Conservation (phyloP, 2,888 invertebrate genomes). For the Apotomis turbidana region DNA sequence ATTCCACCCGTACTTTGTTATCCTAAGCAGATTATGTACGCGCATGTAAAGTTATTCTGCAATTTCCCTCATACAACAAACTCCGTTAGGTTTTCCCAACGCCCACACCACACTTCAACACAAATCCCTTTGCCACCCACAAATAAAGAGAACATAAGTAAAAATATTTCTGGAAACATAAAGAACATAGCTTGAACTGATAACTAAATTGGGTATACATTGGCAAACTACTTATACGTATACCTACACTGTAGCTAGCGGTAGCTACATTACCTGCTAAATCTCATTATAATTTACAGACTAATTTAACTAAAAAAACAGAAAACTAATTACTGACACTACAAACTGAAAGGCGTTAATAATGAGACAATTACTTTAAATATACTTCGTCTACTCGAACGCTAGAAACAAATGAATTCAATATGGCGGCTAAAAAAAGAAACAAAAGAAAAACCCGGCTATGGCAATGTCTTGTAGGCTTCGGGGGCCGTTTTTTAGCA, state of each 20-base stretch:
- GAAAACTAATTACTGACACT: slow-evolving; percentile 34
- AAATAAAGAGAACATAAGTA: too few relatives aligned
- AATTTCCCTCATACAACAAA: neutral
- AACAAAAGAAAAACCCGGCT: slow-evolving; percentile 61
- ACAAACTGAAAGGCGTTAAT: slow-evolving; percentile 25
- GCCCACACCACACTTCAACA: too few relatives aligned
- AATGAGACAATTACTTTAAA: slow-evolving; percentile 32
- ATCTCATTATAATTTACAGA: slow-evolving; percentile 15
- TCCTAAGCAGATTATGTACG: neutral
- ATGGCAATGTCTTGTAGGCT: slow-evolving; percentile 60
- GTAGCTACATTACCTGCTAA: neutral
- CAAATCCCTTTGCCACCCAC: too few relatives aligned
- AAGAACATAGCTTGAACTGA: neutral
- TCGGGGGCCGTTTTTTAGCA: slow-evolving; percentile 56
- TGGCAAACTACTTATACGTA: neutral
- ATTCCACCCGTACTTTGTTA: neutral
- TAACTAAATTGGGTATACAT: neutral
- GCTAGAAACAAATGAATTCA: slow-evolving; percentile 28
- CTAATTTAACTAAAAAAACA: slow-evolving; percentile 16
- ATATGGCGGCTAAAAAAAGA: slow-evolving; percentile 46
- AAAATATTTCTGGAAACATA: too few relatives aligned
- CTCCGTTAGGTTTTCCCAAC: neutral
- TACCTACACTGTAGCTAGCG: neutral
- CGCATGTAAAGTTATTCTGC: neutral
- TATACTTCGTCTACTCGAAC: slow-evolving; percentile 17